Base-by-base conservation (phyloP, 1,140 invertebrate genomes). In the Philopotamus ludificatus region DNA sequence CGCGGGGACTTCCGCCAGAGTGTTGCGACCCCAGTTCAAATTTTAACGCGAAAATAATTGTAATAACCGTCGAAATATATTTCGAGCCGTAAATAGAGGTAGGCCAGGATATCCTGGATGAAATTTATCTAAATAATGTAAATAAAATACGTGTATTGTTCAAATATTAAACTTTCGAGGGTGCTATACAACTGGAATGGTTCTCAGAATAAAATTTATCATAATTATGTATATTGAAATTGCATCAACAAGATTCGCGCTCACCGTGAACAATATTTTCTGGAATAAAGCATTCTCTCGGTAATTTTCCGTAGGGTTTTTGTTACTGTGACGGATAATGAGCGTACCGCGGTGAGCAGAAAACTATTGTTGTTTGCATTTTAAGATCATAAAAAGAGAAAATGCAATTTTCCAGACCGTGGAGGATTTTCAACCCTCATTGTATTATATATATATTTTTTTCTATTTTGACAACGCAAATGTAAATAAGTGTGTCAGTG, bases 281-380 rank as follows among this genome's bases (percentile, higher is more conserved):
- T 16, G 51, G 20, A 16, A 34, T 54, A 34, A 54, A 28, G 51
- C 16, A 54, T 50, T 62, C 53, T 53, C 47, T 62, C 60, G 16
- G 60, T 62, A 62, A 62, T 62, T 62, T 62, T 62, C 60, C 60
- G 45, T 49, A 53, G 47, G 60, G 58, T 60, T 45, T n/a, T n/a
- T n/a, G 58, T 60, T 39, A 18, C 53, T 26, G 49, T 62, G 4
- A 20, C 22, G 21, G 44, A 62, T 62, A 62, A 62, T 62, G 60
- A 62, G 26, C 34, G 47, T 41, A 50, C 15, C 4, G 55, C 55
- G 4, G 60, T 25, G 25, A 44, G 45, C 23, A 44, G 34, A 44
- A 58, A 58, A 58, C 54, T 58, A 58, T 58, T 58, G 54, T 58
- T 44, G 39, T 44, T 44, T 16, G 51, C 26, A 54, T 54, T 54